These are phyloP conservation scores for Lumbricus terrestris DNA, from an alignment of 2,888 invertebrate genomes.

Conservation along the genomic window DNA sequence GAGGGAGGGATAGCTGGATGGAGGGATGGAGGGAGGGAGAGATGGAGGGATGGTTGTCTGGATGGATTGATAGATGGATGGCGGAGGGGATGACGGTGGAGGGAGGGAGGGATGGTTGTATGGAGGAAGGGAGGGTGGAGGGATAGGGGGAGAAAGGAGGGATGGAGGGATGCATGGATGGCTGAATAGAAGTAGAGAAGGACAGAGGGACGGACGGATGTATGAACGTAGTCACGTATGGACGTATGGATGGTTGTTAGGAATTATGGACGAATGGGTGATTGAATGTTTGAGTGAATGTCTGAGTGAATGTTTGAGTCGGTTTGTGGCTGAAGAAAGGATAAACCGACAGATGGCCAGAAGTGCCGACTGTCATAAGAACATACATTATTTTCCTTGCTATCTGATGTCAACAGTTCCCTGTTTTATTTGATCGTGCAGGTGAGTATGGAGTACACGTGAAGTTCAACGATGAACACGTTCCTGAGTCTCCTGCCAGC, in stretches of 20 bases:
- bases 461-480: conserved; percentile 97
- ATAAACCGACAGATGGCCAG: neutral
- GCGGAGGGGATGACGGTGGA: no score
- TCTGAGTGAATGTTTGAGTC: neutral
- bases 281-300: neutral
- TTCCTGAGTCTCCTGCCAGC: conserved; percentile 95
- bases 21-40: no score
- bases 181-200: neutral
- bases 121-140: no score
- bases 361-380: neutral
- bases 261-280: neutral
- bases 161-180: no score
- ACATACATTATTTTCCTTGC: no score
- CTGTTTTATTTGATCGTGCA: conserved; percentile 57
- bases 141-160: no score
- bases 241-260: neutral
- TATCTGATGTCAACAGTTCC: neutral
- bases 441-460: conserved; percentile 93
- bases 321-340: neutral
- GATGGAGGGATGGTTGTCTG: no score
- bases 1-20: no score
- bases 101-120: no score
- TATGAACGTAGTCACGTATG: neutral
- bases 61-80: neutral
- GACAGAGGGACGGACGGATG: neutral